A percentile compares a stretch with the other conserved stretches of the same genome.
Evolutionary conservation across 1,140 invertebrate genomes (phyloP).

Genomic region (Dendrolimus punctatus): DNA sequence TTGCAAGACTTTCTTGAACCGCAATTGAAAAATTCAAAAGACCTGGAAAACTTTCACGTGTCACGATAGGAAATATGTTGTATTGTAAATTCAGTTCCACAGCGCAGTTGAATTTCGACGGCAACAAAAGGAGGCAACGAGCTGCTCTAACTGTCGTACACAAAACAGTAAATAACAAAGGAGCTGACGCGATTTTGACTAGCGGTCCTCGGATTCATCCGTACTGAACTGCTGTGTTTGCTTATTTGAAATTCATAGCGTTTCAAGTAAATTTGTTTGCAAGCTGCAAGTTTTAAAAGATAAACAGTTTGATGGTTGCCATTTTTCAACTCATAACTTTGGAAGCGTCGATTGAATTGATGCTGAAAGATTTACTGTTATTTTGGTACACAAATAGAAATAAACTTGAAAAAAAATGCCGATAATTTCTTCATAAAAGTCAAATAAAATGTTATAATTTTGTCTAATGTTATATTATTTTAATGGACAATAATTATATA

Average conservation of each 20-base stretch:
- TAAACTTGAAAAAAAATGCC: no score
- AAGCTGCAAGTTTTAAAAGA: conserved; percentile 1
- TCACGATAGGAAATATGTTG: not conserved
- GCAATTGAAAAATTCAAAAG: no score
- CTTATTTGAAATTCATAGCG: conserved; percentile 2
- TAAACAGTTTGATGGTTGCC: no score
- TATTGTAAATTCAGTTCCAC: conserved; percentile 1
- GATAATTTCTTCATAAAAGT: no score
- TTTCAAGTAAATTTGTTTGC: not conserved
- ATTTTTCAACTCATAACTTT: no score
- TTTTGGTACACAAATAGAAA: no score
- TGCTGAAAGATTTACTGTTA: no score
- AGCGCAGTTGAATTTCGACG: not conserved
- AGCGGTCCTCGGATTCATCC: not conserved
- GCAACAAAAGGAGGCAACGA: conserved; percentile 4
- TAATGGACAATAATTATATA: no score
- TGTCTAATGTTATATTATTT: no score
- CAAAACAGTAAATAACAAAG: conserved; percentile 6
- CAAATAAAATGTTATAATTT: no score
- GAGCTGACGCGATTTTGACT: conserved; percentile 4
- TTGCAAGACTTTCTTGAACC: no score
- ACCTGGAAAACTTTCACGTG: not conserved
- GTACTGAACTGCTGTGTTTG: conserved; percentile 1
- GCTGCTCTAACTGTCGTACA: conserved; percentile 1
- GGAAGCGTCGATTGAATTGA: no score